Percentiles rank a stretch among this genome's conserved stretches.
These are phyloP conservation scores for Aphelenchoides avenae DNA, from an alignment of 1,140 invertebrate genomes.

Conservation along the genomic window DNA sequence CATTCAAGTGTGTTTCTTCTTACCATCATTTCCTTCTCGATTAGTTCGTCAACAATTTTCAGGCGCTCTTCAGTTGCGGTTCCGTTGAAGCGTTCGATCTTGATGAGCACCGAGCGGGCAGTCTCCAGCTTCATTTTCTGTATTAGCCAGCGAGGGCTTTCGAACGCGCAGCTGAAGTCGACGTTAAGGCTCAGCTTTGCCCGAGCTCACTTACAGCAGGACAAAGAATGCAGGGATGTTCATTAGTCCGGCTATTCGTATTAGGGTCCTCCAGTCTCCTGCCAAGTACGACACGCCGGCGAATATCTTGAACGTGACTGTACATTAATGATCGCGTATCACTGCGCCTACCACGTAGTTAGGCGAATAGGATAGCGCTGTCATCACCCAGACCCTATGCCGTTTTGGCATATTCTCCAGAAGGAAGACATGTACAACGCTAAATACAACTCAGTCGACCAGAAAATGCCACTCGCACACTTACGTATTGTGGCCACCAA, in stretches of 20 bases:
- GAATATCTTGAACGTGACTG: too few relatives aligned
- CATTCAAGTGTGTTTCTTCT: conserved; percentile 16
- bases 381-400: conserved; percentile 35
- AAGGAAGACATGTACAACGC: conserved; percentile 36
- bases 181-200: neutral
- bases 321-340: too few relatives aligned
- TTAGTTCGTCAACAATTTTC: conserved; percentile 29
- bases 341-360: conserved; percentile 53
- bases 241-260: conserved; percentile 27
- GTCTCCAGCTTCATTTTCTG: conserved; percentile 36
- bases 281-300: conserved; percentile 39
- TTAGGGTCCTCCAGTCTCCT: conserved; percentile 32
- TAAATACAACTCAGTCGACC: conserved; percentile 8
- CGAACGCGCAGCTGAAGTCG: conserved; percentile 40
- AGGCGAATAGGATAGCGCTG: conserved; percentile 42
- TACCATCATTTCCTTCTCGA: conserved; percentile 34
- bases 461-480: conserved; percentile 17
- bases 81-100: conserved; percentile 43
- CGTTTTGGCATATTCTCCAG: conserved; percentile 48
- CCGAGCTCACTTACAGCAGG: conserved; percentile 39
- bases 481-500: conserved; percentile 37
- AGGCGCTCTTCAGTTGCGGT: conserved; percentile 34
- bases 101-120: conserved; percentile 24
- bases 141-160: conserved; percentile 46
- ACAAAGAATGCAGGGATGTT: conserved; percentile 45